Conservation (phyloP, 2,797 vertebrate genomes). For the Centroberyx gerrardi region DNA sequence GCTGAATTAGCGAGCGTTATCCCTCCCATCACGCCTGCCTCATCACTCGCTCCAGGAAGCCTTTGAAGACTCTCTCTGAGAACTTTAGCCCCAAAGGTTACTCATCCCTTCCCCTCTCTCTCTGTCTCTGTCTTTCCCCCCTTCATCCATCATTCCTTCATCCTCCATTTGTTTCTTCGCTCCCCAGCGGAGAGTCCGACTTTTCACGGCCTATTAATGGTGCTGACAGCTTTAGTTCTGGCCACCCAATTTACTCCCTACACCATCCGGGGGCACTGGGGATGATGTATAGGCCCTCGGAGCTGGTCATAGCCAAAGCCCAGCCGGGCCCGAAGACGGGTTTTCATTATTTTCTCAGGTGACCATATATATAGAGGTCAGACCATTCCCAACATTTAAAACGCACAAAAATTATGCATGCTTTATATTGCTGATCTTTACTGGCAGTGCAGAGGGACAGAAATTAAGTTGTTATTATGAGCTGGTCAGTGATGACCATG, state of each 20-base stretch:
- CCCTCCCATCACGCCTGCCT: background rate
- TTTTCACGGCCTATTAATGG: conserved; percentile 47
- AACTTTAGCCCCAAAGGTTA: conserved; percentile 19
- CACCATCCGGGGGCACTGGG: background rate
- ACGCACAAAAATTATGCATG: conserved; percentile 12
- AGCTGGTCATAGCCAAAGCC: conserved; percentile 20
- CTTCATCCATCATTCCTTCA: conserved; percentile 24
- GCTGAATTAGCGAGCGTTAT: background rate
- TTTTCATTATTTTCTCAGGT: conserved; percentile 29
- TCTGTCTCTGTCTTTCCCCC: background rate
- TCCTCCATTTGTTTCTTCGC: conserved; percentile 1
- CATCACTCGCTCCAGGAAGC: conserved; percentile 18
- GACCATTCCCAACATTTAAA: background rate
- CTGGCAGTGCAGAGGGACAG: background rate
- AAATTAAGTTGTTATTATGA: background rate
- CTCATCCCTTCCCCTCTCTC: background rate
- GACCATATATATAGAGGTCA: background rate
- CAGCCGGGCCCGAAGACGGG: background rate
- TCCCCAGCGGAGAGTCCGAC: conserved; percentile 22
- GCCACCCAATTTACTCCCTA: conserved; percentile 36
- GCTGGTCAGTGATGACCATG: conserved; percentile 1
- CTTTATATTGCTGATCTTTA: conserved; percentile 28
- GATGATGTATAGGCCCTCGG: conserved; percentile 28
- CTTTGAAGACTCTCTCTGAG: conserved; percentile 23
- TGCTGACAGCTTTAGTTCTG: conserved; percentile 49